Percentiles rank a stretch among this genome's conserved stretches.
These are phyloP conservation scores for Halcyon malimbica DNA, from an alignment of 2,113 vertebrate genomes.

Conservation along the genomic window DNA sequence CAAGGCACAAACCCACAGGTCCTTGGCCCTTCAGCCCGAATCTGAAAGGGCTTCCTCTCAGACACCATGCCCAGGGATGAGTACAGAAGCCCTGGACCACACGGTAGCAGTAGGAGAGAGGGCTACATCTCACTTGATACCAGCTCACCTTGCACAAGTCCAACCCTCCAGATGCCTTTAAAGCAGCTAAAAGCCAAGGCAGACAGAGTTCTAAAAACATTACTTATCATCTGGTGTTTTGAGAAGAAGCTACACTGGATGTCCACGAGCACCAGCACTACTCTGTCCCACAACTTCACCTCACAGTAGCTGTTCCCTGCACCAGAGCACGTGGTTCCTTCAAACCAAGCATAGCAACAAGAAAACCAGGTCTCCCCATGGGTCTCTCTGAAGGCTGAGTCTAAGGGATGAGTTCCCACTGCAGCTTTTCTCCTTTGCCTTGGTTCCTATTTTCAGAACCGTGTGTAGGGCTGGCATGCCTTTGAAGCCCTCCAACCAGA, in stretches of 20 bases:
- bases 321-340: neutral
- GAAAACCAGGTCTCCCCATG: neutral
- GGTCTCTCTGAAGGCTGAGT: neutral
- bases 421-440: neutral
- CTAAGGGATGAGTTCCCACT: neutral
- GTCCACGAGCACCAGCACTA: neutral
- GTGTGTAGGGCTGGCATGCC: neutral
- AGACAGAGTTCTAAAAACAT: neutral
- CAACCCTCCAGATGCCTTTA: neutral
- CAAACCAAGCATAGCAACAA: neutral
- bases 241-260: neutral
- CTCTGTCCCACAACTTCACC: accelerated
- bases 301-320: neutral
- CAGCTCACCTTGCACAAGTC: neutral
- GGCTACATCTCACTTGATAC: neutral
- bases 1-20: neutral
- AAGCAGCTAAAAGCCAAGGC: neutral
- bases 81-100: neutral
- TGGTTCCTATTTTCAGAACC: neutral
- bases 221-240: neutral
- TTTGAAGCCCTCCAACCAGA: neutral
- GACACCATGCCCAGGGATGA: neutral
- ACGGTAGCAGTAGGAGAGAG: accelerated
- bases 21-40: neutral
- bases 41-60: accelerated